These are phyloP conservation scores for Aphaenogaster ashmeadi DNA, from an alignment of 1,140 invertebrate species.

Conservation along the genomic window DNA sequence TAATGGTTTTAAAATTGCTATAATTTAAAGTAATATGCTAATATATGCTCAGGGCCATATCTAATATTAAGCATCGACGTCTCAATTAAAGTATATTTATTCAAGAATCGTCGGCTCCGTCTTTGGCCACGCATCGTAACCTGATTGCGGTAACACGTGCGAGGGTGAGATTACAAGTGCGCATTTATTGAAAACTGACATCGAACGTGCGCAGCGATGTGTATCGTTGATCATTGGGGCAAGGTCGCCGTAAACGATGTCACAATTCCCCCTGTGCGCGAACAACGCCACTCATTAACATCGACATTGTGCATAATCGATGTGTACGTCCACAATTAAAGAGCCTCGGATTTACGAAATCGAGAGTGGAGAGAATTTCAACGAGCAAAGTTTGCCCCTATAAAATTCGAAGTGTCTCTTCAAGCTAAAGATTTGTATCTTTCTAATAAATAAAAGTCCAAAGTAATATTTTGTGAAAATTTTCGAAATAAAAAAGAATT, in stretches of 20 bases:
- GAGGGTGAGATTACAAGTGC: slow-evolving; percentile 51
- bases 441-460: not conserved
- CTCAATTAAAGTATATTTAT: not conserved
- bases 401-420: not conserved
- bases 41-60: not conserved
- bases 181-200: slow-evolving; percentile 40
- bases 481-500: not conserved
- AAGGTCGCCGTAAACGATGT: slow-evolving; percentile 60
- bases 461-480: not conserved
- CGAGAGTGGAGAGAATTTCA: not conserved
- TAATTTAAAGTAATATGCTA: not conserved
- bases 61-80: not conserved
- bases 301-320: slow-evolving; percentile 47
- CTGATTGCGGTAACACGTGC: slow-evolving; percentile 48
- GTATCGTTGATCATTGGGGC: slow-evolving; percentile 54
- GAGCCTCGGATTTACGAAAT: not conserved
- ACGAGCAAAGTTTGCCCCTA: not conserved
- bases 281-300: slow-evolving; percentile 43
- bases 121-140: slow-evolving; percentile 16
- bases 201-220: slow-evolving; percentile 8
- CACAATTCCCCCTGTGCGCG: slow-evolving; percentile 15
- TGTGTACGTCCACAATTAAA: slow-evolving; percentile 44
- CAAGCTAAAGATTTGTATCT: not conserved
- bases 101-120: not conserved
- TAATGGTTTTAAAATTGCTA: not conserved